Evolutionary conservation across 2,113 vertebrate genomes (phyloP), one percentile per base, ranked within the genome.

Genomic region (Paramormyrops kingsleyae): DNA sequence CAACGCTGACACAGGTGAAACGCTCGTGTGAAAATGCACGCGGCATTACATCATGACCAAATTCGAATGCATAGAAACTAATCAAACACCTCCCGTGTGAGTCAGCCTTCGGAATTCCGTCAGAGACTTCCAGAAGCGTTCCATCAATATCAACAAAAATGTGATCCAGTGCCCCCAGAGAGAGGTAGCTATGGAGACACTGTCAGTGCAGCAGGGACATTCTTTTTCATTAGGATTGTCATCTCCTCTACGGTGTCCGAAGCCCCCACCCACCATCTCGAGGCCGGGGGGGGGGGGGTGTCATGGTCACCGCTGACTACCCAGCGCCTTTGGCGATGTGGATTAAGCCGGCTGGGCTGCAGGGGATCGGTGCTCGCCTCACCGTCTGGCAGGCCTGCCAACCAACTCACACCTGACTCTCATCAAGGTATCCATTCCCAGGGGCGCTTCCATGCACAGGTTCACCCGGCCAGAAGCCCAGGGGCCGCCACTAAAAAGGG

Each of bases 221-320:
- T 95, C 94, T 92, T 95, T 95, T 95, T 95, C 94, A 94, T 96
- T 96, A 94, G 91, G 90, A 89, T 92, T 92, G 91, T 88, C 89
- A 92, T 93, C 93, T 95, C 91, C 91, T 93, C 91, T 1, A 92
- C 90, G 89, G 93, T 90, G 92, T 93, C 56, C 93, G 88, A 91
- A 46, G 83, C 49, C 89, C 62, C 80, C 92, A 92, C 87, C 84
- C 84, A 87, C 21, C 12, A 12, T 27, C n/a, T 87, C 84, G 17
- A 44, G 7, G 35, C n/a, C 85, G 19, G 0, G 15, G 52, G 17
- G n/a, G 21, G 6, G 83, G 44, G 10, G 21, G 5, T 7, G 15
- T 42, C 35, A 46, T 27, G 83, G 52, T 56, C 62, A 44, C 35
- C 39, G 27, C 62, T 70, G n/a, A 70, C 62, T 70, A 31, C n/a